A percentile compares a stretch with the other conserved stretches of the same genome.
Conservation (phyloP, 35 echinoderm and acorn worm genomes). For the Anneissia japonica region DNA sequence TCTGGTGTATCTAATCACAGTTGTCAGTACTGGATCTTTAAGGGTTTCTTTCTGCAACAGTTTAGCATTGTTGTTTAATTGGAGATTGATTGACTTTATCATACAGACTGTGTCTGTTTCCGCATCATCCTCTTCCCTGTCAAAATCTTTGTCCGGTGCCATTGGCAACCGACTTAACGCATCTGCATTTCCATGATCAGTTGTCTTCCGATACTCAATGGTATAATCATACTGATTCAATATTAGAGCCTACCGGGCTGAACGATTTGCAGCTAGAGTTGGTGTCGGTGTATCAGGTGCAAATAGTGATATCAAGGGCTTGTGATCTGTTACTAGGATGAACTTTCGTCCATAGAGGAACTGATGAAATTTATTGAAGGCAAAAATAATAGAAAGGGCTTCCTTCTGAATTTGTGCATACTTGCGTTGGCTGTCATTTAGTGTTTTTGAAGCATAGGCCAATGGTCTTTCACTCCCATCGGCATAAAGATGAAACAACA, state of each 20-base stretch:
- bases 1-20: constrained; percentile 12
- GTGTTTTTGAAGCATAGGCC: constrained; percentile 48
- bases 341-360: constrained; percentile 39
- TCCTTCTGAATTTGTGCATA: constrained; percentile 48
- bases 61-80: background rate
- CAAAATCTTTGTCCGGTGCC: background rate
- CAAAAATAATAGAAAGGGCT: constrained; percentile 56
- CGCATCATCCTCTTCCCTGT: background rate
- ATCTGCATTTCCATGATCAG: constrained; percentile 17
- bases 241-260: constrained; percentile 1
- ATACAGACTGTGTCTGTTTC: background rate
- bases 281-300: constrained; percentile 33
- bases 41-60: background rate
- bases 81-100: background rate
- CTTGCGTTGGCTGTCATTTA: constrained; percentile 8
- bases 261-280: constrained; percentile 8
- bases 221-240: background rate
- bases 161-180: constrained; percentile 9
- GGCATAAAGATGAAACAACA: constrained; percentile 28
- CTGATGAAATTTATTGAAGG: constrained; percentile 32
- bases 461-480: constrained; percentile 32
- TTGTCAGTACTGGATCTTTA: constrained; percentile 13
- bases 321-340: constrained; percentile 35
- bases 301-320: constrained; percentile 33
- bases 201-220: background rate